Percentiles rank a stretch among this genome's conserved stretches.
Evolutionary conservation across 1,140 invertebrate species (phyloP).

Genomic region (Onthophagus taurus): DNA sequence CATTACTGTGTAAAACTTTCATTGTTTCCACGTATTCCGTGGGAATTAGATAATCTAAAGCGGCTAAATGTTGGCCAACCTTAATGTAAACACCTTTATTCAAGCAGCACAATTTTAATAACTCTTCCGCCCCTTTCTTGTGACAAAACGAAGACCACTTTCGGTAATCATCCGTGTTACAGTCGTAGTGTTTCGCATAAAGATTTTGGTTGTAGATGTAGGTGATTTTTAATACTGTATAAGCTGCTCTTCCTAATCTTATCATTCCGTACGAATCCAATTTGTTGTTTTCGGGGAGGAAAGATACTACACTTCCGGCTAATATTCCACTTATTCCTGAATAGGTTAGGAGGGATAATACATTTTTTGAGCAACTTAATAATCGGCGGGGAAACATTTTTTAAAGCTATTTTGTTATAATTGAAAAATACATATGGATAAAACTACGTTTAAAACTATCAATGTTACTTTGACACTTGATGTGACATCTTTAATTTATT

Average conservation of each 20-base stretch:
- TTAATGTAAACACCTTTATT: conserved; percentile 98
- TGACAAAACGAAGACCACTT: conserved; percentile 60
- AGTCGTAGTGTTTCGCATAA: conserved; percentile 56
- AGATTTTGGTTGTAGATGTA: conserved; percentile 68
- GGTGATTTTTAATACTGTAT: conserved; percentile 67
- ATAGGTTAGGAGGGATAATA: conserved; percentile 2
- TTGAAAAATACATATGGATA: too few relatives aligned
- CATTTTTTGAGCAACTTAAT: too few relatives aligned
- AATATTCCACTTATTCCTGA: conserved; percentile 10
- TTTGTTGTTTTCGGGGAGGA: conserved; percentile 11
- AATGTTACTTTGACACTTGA: too few relatives aligned
- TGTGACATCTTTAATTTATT: too few relatives aligned
- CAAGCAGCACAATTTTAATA: conserved; percentile 77
- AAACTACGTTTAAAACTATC: too few relatives aligned
- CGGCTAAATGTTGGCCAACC: conserved; percentile 91
- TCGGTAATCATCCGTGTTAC: conserved; percentile 62
- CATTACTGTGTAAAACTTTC: conserved; percentile 84
- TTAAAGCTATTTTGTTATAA: too few relatives aligned
- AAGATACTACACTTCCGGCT: neutral
- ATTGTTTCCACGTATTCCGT: conserved; percentile 88
- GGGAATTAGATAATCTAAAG: conserved; percentile 90
- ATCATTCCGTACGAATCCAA: conserved; percentile 70
- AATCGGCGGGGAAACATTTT: too few relatives aligned
- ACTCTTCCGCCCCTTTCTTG: conserved; percentile 71
- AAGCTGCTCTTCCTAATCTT: conserved; percentile 68